Conservation (phyloP, 2,797 vertebrate species). For the Cynodonichthys magdalenae region DNA sequence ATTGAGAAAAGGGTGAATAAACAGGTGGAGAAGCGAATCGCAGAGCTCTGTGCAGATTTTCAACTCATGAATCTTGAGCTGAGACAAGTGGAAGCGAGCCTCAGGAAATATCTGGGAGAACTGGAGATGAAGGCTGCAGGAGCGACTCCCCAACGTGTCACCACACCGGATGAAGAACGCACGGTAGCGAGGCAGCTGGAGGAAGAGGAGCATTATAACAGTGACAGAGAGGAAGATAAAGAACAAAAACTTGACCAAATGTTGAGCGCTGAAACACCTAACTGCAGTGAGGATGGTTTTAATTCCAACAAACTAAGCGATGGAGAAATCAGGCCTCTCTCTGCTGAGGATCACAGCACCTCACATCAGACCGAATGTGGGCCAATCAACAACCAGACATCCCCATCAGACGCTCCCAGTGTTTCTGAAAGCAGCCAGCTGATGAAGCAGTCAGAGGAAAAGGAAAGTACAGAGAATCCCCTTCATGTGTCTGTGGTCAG, state of each 20-base stretch:
- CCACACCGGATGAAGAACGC: background rate
- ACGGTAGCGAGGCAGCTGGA: background rate
- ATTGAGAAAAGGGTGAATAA: slow-evolving; percentile 28
- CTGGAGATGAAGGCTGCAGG: background rate
- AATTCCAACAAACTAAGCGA: background rate
- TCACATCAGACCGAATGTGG: background rate
- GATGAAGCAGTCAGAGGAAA: background rate
- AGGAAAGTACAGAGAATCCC: background rate
- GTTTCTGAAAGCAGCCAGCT: background rate
- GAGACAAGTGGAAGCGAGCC: slow-evolving; percentile 1
- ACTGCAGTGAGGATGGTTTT: no score
- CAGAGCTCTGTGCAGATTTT: slow-evolving; percentile 17
- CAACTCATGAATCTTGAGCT: background rate
- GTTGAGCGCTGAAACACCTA: background rate
- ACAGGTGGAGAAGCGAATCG: slow-evolving; percentile 19
- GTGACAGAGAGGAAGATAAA: no score
- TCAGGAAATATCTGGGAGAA: background rate
- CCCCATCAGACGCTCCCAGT: background rate
- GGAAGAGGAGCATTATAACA: background rate
- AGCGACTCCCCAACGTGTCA: background rate
- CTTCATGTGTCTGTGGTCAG: background rate
- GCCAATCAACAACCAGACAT: background rate
- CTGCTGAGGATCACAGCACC: background rate
- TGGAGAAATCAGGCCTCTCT: background rate
- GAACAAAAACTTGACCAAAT: background rate